These are phyloP conservation scores for Dasypolia templi DNA, from an alignment of 2,888 invertebrate species.

Conservation along the genomic window DNA sequence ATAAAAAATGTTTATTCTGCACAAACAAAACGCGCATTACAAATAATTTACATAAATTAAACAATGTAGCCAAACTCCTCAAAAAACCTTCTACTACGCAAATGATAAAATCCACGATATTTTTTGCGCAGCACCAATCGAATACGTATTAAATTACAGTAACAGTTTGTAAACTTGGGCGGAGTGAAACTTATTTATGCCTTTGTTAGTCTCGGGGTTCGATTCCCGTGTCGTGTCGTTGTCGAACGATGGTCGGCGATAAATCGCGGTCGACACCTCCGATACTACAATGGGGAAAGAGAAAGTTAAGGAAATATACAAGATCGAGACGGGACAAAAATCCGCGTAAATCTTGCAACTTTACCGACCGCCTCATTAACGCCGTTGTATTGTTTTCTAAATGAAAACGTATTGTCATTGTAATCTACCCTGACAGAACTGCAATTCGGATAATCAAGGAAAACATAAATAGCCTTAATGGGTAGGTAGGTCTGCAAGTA, in stretches of 20 bases:
- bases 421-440: constrained; percentile 55
- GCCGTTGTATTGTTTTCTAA: constrained; percentile 66
- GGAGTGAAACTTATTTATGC: constrained; percentile 75
- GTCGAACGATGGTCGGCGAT: constrained; percentile 83
- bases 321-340: constrained; percentile 76
- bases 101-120: constrained; percentile 19
- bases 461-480: constrained; percentile 61
- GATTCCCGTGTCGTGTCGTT: constrained; percentile 84
- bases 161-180: constrained; percentile 61
- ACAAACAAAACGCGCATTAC: too few species aligned
- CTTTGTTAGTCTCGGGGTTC: constrained; percentile 79
- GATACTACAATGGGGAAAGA: constrained; percentile 86
- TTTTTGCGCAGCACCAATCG: constrained; percentile 49
- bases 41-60: too few species aligned
- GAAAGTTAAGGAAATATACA: constrained; percentile 86
- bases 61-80: too few species aligned
- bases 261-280: constrained; percentile 86
- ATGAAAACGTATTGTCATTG: constrained; percentile 62
- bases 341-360: constrained; percentile 69
- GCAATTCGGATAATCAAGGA: constrained; percentile 53
- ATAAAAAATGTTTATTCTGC: too few species aligned
- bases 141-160: constrained; percentile 63
- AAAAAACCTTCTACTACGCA: constrained; percentile 9
- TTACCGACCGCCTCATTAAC: constrained; percentile 63
- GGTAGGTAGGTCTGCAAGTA: constrained; percentile 31